A percentile compares a stretch with the other conserved stretches of the same genome.
Conservation (phyloP, 2,888 invertebrate species). For the Thymelicus acteon region DNA sequence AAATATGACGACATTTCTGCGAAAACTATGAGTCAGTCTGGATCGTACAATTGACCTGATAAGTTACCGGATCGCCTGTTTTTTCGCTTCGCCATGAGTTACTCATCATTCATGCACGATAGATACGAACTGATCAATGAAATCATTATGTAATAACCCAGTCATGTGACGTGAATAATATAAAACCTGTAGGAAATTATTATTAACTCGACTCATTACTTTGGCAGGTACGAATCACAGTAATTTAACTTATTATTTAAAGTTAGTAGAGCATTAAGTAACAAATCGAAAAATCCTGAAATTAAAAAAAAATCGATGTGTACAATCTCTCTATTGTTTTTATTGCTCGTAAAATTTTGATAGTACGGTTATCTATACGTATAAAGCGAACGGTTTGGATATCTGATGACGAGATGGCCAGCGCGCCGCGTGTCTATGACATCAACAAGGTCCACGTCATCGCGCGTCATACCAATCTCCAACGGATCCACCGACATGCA, state of each 20-base stretch:
- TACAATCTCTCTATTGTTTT: too few relatives aligned
- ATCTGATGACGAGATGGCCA: slow-evolving; percentile 45
- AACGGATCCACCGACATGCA: slow-evolving; percentile 60
- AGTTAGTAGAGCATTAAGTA: neutral
- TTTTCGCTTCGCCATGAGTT: slow-evolving; percentile 65
- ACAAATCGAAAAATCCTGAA: neutral
- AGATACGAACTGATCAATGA: slow-evolving; percentile 64
- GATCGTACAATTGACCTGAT: slow-evolving; percentile 54
- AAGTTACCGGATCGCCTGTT: slow-evolving; percentile 52
- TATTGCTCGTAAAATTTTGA: neutral
- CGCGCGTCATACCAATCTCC: slow-evolving; percentile 70
- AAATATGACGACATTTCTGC: slow-evolving; percentile 73
- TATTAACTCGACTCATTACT: neutral
- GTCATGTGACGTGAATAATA: slow-evolving; percentile 32
- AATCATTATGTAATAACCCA: slow-evolving; percentile 54
- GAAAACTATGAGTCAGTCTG: slow-evolving; percentile 65
- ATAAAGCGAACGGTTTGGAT: slow-evolving; percentile 34
- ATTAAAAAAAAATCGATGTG: too few relatives aligned
- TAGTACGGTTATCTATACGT: slow-evolving; percentile 15
- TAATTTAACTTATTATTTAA: too few relatives aligned
- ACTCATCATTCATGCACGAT: slow-evolving; percentile 68
- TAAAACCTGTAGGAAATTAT: neutral
- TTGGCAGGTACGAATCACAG: too few relatives aligned
- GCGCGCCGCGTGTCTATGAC: slow-evolving; percentile 69
- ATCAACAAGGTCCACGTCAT: slow-evolving; percentile 72